A percentile compares a stretch with the other conserved stretches of the same genome.
Conservation (phyloP, 1,140 invertebrate species). For the Myzus persicae region DNA sequence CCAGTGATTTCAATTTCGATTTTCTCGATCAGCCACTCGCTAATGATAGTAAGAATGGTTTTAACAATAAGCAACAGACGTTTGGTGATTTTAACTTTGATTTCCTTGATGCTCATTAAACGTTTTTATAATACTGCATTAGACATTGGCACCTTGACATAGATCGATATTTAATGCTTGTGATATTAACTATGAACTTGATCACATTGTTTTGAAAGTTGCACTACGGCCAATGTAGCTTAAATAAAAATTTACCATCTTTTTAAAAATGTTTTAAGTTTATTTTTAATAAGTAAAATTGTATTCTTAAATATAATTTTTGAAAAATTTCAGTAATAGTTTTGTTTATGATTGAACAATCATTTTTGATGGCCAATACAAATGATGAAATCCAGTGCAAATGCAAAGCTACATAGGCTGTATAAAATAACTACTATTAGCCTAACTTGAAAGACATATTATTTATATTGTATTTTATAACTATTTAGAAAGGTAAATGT, state of each 20-base stretch:
- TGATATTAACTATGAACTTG: conserved; percentile 26
- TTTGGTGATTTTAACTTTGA: conserved; percentile 55
- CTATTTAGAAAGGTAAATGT: conserved; percentile 48
- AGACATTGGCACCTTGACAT: background rate
- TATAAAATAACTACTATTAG: background rate
- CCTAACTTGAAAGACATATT: conserved; percentile 10
- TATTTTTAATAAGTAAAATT: background rate
- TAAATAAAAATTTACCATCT: background rate
- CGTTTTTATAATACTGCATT: background rate
- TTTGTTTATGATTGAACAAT: background rate
- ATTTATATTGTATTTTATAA: conserved; percentile 35
- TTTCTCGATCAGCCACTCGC: conserved; percentile 56
- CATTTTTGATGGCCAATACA: background rate
- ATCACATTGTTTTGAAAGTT: background rate
- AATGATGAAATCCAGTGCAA: background rate
- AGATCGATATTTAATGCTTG: conserved; percentile 31
- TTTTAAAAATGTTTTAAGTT: background rate
- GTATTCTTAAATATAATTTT: background rate
- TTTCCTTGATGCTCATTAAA: conserved; percentile 55
- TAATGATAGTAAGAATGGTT: conserved; percentile 47
- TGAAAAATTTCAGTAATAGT: background rate
- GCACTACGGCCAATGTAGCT: background rate
- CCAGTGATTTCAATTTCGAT: conserved; percentile 55
- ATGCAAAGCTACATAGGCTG: background rate
- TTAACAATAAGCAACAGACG: conserved; percentile 43